Percentiles rank a stretch among this genome's conserved stretches.
Conservation (phyloP, 2,797 vertebrate genomes). For the Ctenopoma kingsleyae region DNA sequence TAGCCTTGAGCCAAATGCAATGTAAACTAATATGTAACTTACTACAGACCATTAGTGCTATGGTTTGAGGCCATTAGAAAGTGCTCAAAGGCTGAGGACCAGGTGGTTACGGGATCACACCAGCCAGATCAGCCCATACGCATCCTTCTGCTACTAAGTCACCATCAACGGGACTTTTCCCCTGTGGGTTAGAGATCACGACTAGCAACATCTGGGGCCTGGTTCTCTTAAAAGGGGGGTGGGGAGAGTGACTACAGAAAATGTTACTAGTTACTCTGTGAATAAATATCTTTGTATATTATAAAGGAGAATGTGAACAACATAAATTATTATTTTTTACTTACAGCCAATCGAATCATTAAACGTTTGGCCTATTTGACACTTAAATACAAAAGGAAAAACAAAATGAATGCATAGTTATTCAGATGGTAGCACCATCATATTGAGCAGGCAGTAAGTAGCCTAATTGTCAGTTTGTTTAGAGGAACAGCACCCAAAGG, state of each 20-base stretch:
- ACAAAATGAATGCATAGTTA: constrained; percentile 25
- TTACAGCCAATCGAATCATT: background rate
- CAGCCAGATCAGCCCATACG: constrained; percentile 48
- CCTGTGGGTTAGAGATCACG: constrained; percentile 69
- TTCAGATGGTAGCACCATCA: constrained; percentile 41
- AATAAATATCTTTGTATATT: constrained; percentile 23
- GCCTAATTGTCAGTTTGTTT: constrained; percentile 74
- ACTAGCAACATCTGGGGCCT: constrained; percentile 74
- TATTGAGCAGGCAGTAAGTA: constrained; percentile 61
- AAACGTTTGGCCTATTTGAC: background rate
- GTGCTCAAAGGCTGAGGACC: constrained; percentile 67
- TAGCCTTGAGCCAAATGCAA: constrained; percentile 44
- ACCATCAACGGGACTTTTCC: constrained; percentile 62
- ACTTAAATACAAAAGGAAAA: constrained; percentile 18
- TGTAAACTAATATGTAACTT: constrained; percentile 46
- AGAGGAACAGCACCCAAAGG: constrained; percentile 66
- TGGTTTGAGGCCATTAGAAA: constrained; percentile 65
- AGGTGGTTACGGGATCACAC: constrained; percentile 67
- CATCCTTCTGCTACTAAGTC: constrained; percentile 49
- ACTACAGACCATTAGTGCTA: constrained; percentile 33
- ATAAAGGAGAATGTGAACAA: constrained; percentile 1
- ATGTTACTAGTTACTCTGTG: constrained; percentile 12
- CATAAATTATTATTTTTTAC: constrained; percentile 25
- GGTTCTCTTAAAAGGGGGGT: constrained; percentile 41
- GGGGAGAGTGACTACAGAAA: constrained; percentile 14